phyloP scores from a whole-genome alignment of 2,888 invertebrate species.

The Hetaerina titia region DNA sequence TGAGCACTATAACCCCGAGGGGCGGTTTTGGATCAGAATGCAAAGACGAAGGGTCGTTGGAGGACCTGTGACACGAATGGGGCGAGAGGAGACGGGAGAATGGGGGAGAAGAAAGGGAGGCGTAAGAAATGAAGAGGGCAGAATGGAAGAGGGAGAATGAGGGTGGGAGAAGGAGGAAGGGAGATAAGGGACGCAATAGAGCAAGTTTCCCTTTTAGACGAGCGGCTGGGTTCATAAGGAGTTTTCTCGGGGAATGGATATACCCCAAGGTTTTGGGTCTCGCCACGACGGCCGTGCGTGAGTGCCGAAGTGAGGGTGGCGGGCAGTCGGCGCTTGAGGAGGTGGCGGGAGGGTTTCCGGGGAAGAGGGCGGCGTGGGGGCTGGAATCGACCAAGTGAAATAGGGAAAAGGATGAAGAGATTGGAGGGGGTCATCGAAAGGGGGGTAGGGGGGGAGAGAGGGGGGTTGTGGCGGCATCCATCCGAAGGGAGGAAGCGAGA shows the following conservation, averaged over 20 bases:
- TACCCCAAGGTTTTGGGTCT: neutral
- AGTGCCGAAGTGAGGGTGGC: neutral
- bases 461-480: neutral
- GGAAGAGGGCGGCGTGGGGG: neutral
- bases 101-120: neutral
- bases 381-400: neutral
- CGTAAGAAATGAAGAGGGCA: neutral
- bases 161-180: neutral
- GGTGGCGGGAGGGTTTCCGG: neutral
- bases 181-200: neutral
- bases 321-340: neutral
- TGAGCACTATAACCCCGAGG: too few species aligned
- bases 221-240: neutral
- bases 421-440: neutral
- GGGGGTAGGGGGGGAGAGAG: neutral
- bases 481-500: neutral
- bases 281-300: neutral
- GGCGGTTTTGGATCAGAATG: neutral
- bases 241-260: constrained; percentile 34
- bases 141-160: neutral
- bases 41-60: neutral
- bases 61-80: neutral
- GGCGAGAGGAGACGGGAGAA: neutral
- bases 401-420: neutral
- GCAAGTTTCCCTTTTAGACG: neutral